phyloP scores from a whole-genome alignment of 2,113 vertebrate species.

The Brienomyrus longianalis region DNA sequence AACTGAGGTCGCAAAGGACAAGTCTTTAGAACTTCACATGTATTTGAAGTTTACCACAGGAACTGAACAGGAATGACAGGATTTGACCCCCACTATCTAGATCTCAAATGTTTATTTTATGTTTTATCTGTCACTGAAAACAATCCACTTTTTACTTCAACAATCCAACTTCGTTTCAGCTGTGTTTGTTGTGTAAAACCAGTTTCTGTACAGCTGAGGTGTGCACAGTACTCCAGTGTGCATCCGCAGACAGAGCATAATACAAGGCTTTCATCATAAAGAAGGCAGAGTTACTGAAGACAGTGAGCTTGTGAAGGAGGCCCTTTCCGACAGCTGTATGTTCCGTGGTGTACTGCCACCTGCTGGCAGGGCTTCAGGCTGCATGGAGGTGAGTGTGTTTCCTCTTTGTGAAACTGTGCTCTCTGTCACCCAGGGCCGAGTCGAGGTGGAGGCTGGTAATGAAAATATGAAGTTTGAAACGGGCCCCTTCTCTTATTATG shows the following conservation, averaged over 20 bases:
- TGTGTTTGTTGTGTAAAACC: not conserved
- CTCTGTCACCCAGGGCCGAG: constrained; percentile 71
- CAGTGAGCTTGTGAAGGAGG: not conserved
- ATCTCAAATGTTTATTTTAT: not conserved
- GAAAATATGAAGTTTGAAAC: constrained; percentile 98
- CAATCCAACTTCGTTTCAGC: not conserved
- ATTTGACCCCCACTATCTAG: not conserved
- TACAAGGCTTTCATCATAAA: not conserved
- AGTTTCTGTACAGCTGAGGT: not conserved
- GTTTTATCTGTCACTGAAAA: not conserved
- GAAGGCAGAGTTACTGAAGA: not conserved
- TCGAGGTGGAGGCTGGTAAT: constrained; percentile 88
- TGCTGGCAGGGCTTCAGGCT: not conserved
- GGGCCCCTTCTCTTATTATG: constrained; percentile 87
- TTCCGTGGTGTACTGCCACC: not conserved
- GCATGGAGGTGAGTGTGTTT: not conserved
- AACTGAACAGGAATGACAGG: not conserved
- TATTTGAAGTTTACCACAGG: not conserved
- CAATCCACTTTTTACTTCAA: not conserved
- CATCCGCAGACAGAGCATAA: not conserved
- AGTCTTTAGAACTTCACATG: not conserved
- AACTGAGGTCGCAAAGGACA: not conserved
- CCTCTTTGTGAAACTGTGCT: constrained; percentile 21
- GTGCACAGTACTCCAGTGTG: not conserved
- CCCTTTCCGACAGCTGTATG: not conserved